phyloP scores from a whole-genome alignment of 2,797 vertebrate genomes.

The Ataeniobius toweri region DNA sequence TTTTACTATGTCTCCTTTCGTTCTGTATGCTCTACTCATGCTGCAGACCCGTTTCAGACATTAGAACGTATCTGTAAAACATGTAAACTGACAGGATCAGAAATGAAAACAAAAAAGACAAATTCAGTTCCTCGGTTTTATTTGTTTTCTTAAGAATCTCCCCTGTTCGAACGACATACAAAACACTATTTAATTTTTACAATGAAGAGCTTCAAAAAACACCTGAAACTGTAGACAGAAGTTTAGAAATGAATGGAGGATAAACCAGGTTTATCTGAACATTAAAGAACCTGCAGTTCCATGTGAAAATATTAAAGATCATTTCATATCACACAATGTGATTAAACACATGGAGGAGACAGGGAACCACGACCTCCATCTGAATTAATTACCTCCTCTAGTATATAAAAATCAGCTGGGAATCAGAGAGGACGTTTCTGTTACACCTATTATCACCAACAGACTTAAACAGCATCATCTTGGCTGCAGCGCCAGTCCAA shows the following conservation, averaged over 20 bases:
- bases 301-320: constrained; percentile 53
- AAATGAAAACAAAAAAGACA: neutral
- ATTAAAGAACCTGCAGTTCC: constrained; percentile 39
- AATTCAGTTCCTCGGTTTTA: constrained; percentile 17
- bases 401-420: constrained; percentile 49
- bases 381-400: constrained; percentile 39
- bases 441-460: constrained; percentile 35
- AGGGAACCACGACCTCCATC: constrained; percentile 37
- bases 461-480: constrained; percentile 50
- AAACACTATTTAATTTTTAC: constrained; percentile 71
- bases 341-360: constrained; percentile 48
- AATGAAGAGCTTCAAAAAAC: constrained; percentile 80
- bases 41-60: neutral
- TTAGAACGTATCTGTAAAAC: neutral
- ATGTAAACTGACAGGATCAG: neutral
- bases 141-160: constrained; percentile 38
- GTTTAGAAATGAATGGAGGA: constrained; percentile 52
- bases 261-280: constrained; percentile 45
- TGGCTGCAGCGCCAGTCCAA: constrained; percentile 53
- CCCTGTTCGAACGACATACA: constrained; percentile 75
- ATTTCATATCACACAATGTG: constrained; percentile 51
- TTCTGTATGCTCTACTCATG: neutral
- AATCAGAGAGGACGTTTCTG: constrained; percentile 38
- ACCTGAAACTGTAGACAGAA: constrained; percentile 58
- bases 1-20: neutral